These are phyloP conservation scores for Brenthis hecate DNA, from an alignment of 2,888 invertebrate genomes.

Conservation along the genomic window DNA sequence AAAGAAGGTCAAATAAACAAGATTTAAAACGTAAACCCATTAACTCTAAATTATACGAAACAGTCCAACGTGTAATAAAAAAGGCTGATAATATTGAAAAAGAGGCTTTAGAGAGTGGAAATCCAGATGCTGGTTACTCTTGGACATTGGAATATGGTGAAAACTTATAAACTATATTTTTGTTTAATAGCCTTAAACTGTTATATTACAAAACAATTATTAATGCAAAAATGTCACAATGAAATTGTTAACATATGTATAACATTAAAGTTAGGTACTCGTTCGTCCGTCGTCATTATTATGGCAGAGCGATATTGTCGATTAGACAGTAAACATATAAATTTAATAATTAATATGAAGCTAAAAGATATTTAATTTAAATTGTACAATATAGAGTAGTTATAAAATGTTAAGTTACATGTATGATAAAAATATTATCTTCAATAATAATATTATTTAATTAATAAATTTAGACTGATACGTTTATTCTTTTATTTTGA, in stretches of 20 bases:
- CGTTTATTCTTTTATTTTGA: too few relatives aligned
- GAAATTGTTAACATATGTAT: neutral
- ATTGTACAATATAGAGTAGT: too few relatives aligned
- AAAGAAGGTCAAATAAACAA: slow-evolving; percentile 60
- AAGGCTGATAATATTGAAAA: slow-evolving; percentile 66
- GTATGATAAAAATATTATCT: too few relatives aligned
- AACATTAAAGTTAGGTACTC: too few relatives aligned
- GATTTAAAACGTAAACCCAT: slow-evolving; percentile 46
- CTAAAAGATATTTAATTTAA: too few relatives aligned
- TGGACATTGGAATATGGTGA: slow-evolving; percentile 81
- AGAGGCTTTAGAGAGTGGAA: slow-evolving; percentile 67
- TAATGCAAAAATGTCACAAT: neutral
- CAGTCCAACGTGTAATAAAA: slow-evolving; percentile 65
- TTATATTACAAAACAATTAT: slow-evolving; percentile 1
- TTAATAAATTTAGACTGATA: too few relatives aligned
- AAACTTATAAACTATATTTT: slow-evolving; percentile 51
- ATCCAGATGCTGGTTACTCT: slow-evolving; percentile 75
- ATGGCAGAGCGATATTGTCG: too few relatives aligned
- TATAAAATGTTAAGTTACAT: too few relatives aligned
- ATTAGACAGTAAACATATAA: too few relatives aligned
- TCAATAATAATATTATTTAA: too few relatives aligned
- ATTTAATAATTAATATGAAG: too few relatives aligned
- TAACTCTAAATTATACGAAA: slow-evolving; percentile 60
- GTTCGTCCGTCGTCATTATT: too few relatives aligned
- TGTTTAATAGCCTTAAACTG: slow-evolving; percentile 12